Conservation (phyloP, 2,113 vertebrate species). For the Platysternon megacephalum region DNA sequence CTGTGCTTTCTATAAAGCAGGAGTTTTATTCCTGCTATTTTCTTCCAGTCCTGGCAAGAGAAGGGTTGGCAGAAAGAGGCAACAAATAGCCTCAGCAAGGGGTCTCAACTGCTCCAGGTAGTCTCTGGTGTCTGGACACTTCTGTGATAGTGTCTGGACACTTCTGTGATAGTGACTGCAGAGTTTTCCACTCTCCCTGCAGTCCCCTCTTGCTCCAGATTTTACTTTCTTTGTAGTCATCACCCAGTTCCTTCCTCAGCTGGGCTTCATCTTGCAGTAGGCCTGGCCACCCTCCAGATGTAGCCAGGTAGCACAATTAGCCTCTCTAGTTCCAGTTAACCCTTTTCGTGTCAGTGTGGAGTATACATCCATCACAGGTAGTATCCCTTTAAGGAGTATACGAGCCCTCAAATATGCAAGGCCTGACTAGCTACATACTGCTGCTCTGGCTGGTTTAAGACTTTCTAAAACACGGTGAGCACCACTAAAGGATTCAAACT, state of each 20-base stretch:
- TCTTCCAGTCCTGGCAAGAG: not conserved
- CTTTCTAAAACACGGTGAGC: accelerated
- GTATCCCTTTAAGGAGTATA: not conserved
- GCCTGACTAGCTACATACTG: not conserved
- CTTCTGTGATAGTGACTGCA: not conserved
- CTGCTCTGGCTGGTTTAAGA: not conserved
- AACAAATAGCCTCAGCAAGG: not conserved
- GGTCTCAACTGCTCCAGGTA: not conserved
- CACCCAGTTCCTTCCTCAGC: not conserved
- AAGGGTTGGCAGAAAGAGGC: not conserved
- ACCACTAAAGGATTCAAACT: not conserved
- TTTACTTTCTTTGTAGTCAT: not conserved
- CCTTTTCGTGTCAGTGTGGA: not conserved
- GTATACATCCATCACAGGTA: not conserved
- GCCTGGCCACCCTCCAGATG: not conserved
- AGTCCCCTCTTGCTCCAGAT: not conserved
- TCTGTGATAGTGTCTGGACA: no score
- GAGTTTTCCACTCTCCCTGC: not conserved
- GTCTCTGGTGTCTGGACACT: not conserved
- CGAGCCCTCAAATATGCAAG: not conserved
- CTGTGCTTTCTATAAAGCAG: accelerated
- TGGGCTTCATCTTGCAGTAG: not conserved
- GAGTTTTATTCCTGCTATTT: accelerated
- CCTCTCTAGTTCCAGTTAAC: not conserved
- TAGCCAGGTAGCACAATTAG: not conserved